Base-by-base conservation (phyloP, 1,140 invertebrate species). In the Planococcus citri region DNA sequence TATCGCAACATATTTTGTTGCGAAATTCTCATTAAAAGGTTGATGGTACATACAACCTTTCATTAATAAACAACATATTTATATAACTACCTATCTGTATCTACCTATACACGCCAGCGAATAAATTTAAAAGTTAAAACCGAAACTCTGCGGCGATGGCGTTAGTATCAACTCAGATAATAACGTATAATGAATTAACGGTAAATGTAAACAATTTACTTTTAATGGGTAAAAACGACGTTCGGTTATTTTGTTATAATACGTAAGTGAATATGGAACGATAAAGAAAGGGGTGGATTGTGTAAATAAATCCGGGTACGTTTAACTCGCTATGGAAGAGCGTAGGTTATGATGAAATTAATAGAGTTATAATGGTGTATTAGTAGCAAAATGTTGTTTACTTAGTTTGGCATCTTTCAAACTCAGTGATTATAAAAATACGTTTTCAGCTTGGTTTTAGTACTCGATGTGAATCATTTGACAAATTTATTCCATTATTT, bases 311-410 rank as follows among this genome's bases (percentile, higher is more conserved):
- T 64, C 25, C 60, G 60, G 60, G 60, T 64, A 64, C 60, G 60
- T 64, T 64, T 27, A 64, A 64, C 60, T 64, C 60, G 21, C 60
- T 17, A 25, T 27, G 60, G 60, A 21, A 25, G 60, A 64, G 60
- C 60, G 60, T 25, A 64, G 60, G 60, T 64, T 64, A 27, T 64
- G 60, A 64, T 64, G 25, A 64, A 64, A 64, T 64, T 64, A 64
- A 64, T 64, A 64, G 60, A 64, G 60, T 64, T 64, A 64, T 64
- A 64, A 64, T 64, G 60, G 60, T 64, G 60, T 25, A 64, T 64
- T 64, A 64, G 60, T 64, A 64, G 22, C 60, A 64, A 64, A 64
- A 64, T 64, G 21, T 64, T 64, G 60, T 64, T 64, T 64, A 64
- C 60, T 64, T 64, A 64, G 60, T 64, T 21, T 64, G 60, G 60